A percentile compares a stretch with the other conserved stretches of the same genome.
phyloP scores from a whole-genome alignment of 2,888 invertebrate genomes.

The Andricus quercusramuli region DNA sequence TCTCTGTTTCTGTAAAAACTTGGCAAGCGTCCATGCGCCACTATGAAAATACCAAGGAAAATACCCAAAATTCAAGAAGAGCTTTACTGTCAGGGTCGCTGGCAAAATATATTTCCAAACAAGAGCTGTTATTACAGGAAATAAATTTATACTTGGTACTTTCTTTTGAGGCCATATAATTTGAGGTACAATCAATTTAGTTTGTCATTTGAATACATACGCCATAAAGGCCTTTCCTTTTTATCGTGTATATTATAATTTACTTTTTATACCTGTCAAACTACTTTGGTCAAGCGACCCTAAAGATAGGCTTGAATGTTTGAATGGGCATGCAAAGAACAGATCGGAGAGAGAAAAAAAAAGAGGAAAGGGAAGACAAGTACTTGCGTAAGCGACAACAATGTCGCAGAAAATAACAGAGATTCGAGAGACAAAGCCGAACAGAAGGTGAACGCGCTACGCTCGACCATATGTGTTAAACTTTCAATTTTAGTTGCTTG shows the following conservation, averaged over 20 bases:
- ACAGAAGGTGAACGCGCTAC: constrained; percentile 62
- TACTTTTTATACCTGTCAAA: constrained; percentile 37
- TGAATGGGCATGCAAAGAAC: background rate
- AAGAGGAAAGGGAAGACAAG: background rate
- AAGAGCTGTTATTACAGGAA: background rate
- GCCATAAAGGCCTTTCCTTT: background rate
- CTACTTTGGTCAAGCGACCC: constrained; percentile 21
- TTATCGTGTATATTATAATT: background rate
- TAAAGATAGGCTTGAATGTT: constrained; percentile 28
- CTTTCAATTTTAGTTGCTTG: constrained; percentile 41
- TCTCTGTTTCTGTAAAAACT: constrained; percentile 36
- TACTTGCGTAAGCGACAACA: constrained; percentile 58
- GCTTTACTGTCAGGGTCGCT: background rate
- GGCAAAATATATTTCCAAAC: background rate
- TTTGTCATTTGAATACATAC: background rate
- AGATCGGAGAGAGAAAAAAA: constrained; percentile 25
- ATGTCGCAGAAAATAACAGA: constrained; percentile 57
- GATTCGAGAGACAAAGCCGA: constrained; percentile 54
- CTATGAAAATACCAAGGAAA: constrained; percentile 19
- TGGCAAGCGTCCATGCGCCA: background rate
- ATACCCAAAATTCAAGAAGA: background rate
- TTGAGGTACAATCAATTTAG: background rate
- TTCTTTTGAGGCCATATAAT: background rate
- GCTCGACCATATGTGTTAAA: constrained; percentile 37
- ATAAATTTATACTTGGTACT: background rate